A percentile compares a stretch with the other conserved stretches of the same genome.
Conservation (phyloP, 2,113 vertebrate genomes). For the Etheostoma cragini region DNA sequence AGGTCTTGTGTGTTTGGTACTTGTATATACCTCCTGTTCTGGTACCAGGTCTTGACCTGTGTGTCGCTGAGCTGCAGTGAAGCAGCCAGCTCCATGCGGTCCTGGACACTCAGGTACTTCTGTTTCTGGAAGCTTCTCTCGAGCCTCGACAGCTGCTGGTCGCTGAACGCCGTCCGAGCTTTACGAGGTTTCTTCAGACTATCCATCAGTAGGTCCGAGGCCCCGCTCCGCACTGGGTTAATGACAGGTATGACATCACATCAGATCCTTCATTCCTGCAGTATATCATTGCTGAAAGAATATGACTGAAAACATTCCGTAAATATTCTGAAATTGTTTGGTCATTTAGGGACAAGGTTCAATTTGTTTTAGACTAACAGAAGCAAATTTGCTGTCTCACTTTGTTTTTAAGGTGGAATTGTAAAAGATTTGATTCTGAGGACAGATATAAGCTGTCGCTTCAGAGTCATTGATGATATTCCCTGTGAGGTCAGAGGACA, state of each 20-base stretch:
- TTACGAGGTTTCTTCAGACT: conserved; percentile 92
- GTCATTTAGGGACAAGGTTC: too few relatives aligned
- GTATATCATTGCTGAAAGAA: too few relatives aligned
- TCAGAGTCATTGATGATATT: too few relatives aligned
- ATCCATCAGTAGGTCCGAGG: not conserved
- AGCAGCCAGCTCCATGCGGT: conserved; percentile 93
- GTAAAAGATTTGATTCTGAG: too few relatives aligned
- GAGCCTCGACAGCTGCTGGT: conserved; percentile 92
- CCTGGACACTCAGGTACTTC: conserved; percentile 95
- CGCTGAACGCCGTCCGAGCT: conserved; percentile 95
- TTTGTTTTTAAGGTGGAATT: too few relatives aligned
- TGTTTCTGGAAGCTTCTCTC: conserved; percentile 94
- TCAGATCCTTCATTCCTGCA: not conserved
- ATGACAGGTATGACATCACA: conserved; percentile 8
- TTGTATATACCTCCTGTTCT: conserved; percentile 78
- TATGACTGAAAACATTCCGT: too few relatives aligned
- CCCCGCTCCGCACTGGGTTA: conserved; percentile 9
- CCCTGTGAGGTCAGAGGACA: too few relatives aligned
- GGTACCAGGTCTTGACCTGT: conserved; percentile 98
- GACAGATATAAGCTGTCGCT: too few relatives aligned
- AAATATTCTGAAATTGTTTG: too few relatives aligned
- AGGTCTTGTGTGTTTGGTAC: not conserved
- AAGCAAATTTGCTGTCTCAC: too few relatives aligned
- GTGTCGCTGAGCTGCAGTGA: conserved; percentile 94
- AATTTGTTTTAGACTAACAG: too few relatives aligned